A percentile compares a stretch with the other conserved stretches of the same genome.
Evolutionary conservation across 2,888 invertebrate genomes (phyloP).

Genomic region (Phragmatobia fuliginosa): DNA sequence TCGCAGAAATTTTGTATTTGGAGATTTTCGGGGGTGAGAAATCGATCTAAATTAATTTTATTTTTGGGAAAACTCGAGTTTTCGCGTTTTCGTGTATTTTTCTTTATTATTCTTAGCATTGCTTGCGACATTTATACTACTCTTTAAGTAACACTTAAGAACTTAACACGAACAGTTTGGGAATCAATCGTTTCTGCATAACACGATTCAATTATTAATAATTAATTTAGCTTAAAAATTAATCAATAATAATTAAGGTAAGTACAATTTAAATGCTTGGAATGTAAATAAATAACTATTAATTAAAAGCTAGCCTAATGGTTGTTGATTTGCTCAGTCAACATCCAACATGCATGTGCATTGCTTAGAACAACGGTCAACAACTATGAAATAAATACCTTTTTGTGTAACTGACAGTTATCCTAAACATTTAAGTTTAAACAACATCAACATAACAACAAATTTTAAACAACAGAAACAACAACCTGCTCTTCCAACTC

Average conservation of each 20-base stretch:
- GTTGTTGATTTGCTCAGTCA: slow-evolving; percentile 4
- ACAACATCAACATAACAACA: slow-evolving; percentile 40
- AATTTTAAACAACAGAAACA: slow-evolving; percentile 52
- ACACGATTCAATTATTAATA: neutral
- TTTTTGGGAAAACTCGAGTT: no score
- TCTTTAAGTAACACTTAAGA: no score
- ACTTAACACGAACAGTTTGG: neutral
- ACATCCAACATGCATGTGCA: neutral
- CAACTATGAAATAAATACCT: neutral
- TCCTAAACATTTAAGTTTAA: slow-evolving; percentile 8
- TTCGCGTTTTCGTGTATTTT: no score
- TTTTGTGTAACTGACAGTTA: neutral
- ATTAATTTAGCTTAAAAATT: neutral
- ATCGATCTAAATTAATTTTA: no score
- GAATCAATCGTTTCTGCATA: neutral
- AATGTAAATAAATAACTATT: slow-evolving; percentile 5
- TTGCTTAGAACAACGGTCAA: slow-evolving; percentile 10
- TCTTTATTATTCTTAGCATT: no score
- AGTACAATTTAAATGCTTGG: slow-evolving; percentile 18
- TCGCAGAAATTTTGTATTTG: no score
- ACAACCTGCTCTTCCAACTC: slow-evolving; percentile 55
- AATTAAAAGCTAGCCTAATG: neutral
- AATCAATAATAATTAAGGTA: slow-evolving; percentile 4
- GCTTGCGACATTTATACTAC: no score
- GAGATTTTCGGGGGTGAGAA: no score